These are phyloP conservation scores for Hirtodrosophila alboralis DNA, from an alignment of 2,888 invertebrate genomes.

Conservation along the genomic window DNA sequence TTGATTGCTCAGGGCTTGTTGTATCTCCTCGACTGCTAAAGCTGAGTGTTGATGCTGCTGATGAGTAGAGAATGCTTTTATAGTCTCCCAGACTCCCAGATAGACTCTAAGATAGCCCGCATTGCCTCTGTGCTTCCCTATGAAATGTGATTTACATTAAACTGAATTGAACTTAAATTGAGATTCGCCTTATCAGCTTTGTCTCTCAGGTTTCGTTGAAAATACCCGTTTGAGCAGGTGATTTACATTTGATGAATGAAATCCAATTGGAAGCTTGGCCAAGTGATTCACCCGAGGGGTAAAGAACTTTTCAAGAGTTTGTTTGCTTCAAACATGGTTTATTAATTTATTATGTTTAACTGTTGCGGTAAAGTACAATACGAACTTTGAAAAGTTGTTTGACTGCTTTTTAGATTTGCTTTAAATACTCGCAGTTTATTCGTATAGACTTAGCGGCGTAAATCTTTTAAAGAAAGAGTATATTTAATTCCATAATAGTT, in stretches of 20 bases:
- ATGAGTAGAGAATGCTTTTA: slow-evolving; percentile 22
- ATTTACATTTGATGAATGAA: slow-evolving; percentile 25
- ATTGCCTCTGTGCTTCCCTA: slow-evolving; percentile 21
- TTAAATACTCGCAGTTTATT: too few species aligned
- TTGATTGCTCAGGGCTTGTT: slow-evolving; percentile 11
- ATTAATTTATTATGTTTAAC: background rate
- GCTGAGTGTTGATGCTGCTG: slow-evolving; percentile 35
- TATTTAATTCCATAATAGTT: too few species aligned
- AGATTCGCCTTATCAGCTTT: slow-evolving; percentile 32
- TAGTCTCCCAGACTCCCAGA: slow-evolving; percentile 4
- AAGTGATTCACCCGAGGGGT: background rate
- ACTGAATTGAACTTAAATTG: background rate
- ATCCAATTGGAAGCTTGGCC: background rate
- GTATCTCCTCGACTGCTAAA: background rate
- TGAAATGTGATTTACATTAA: slow-evolving; percentile 37
- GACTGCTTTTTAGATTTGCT: too few species aligned
- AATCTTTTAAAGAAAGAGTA: too few species aligned
- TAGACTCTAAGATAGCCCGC: too few species aligned
- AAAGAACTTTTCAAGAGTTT: background rate
- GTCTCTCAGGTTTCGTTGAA: background rate
- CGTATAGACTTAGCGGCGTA: too few species aligned
- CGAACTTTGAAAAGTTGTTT: too few species aligned
- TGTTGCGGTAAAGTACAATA: too few species aligned
- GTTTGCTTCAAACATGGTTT: background rate
- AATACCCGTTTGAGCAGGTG: slow-evolving; percentile 36